Percentiles rank a stretch among this genome's conserved stretches.
Conservation (phyloP, 2,888 invertebrate species). For the Drymonia ruficornis region DNA sequence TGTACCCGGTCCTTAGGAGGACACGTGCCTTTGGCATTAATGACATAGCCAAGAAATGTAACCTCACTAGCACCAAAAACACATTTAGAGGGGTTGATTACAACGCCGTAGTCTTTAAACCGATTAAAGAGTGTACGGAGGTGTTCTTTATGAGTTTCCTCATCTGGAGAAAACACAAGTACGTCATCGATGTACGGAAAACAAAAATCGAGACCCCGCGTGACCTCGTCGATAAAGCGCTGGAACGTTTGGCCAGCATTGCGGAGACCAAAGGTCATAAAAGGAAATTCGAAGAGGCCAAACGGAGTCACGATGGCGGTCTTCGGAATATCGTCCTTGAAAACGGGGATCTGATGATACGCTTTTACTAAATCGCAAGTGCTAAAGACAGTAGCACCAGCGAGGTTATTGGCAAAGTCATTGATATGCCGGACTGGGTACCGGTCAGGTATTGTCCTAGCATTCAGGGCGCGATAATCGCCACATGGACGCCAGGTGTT, state of each 20-base stretch:
- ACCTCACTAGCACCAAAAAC: slow-evolving; percentile 6
- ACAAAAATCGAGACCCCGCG: slow-evolving; percentile 7
- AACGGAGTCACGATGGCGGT: slow-evolving; percentile 7
- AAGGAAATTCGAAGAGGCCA: no score
- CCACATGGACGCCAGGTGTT: slow-evolving; percentile 16
- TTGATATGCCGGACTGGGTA: slow-evolving; percentile 12
- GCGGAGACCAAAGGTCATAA: slow-evolving; percentile 3
- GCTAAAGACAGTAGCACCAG: slow-evolving; percentile 5
- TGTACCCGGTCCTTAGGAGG: slow-evolving; percentile 5
- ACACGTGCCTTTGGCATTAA: slow-evolving; percentile 2
- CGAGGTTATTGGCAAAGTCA: slow-evolving; percentile 9
- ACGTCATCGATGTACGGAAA: slow-evolving; percentile 11
- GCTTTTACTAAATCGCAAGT: slow-evolving; percentile 9
- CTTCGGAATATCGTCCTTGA: slow-evolving; percentile 7
- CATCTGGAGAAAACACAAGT: neutral
- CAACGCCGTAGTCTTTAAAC: slow-evolving; percentile 9
- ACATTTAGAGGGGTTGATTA: slow-evolving; percentile 12
- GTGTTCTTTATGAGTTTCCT: slow-evolving; percentile 5
- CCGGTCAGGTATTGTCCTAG: slow-evolving; percentile 10
- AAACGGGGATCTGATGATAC: slow-evolving; percentile 6
- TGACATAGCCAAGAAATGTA: slow-evolving; percentile 5
- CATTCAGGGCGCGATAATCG: slow-evolving; percentile 10
- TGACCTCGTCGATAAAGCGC: slow-evolving; percentile 8
- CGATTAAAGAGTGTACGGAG: slow-evolving; percentile 5
- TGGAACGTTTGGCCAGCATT: slow-evolving; percentile 5